phyloP scores from a whole-genome alignment of 2,888 invertebrate genomes.

The Odontocerum albicorne region DNA sequence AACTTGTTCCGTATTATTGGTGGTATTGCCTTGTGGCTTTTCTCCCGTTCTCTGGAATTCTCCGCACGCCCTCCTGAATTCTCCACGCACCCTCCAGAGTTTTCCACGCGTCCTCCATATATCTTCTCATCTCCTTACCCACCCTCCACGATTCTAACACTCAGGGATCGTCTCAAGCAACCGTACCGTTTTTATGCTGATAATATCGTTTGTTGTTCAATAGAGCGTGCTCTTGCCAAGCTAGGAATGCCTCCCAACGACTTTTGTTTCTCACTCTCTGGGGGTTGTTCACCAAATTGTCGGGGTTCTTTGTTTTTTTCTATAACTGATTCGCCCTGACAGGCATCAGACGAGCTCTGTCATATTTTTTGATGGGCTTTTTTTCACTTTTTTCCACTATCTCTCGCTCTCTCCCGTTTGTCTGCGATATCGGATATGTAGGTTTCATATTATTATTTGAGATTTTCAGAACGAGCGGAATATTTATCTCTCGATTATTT shows the following conservation, averaged over 20 bases:
- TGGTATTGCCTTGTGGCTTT: slow-evolving; percentile 8
- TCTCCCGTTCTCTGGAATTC: neutral
- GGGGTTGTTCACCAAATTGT: slow-evolving; percentile 6
- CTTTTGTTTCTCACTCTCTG: slow-evolving; percentile 11
- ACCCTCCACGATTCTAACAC: neutral
- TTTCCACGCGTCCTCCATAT: neutral
- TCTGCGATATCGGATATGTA: neutral
- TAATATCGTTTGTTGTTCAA: slow-evolving; percentile 31
- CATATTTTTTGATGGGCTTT: too few relatives aligned
- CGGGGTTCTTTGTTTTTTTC: slow-evolving; percentile 13
- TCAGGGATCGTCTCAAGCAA: neutral
- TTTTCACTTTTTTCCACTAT: too few relatives aligned
- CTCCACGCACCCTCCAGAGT: slow-evolving; percentile 1
- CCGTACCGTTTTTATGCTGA: slow-evolving; percentile 28
- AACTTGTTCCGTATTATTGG: slow-evolving; percentile 31
- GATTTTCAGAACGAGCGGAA: too few relatives aligned
- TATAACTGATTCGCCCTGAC: too few relatives aligned
- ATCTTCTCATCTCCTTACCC: slow-evolving; percentile 4
- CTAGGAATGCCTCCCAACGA: slow-evolving; percentile 13
- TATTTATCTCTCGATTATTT: too few relatives aligned
- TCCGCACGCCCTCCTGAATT: slow-evolving; percentile 2
- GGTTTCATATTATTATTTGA: too few relatives aligned
- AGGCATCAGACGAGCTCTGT: too few relatives aligned
- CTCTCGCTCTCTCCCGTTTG: neutral
- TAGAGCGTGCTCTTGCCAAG: slow-evolving; percentile 25